Percentiles rank a stretch among this genome's conserved stretches.
Evolutionary conservation across 1,140 invertebrate genomes (phyloP).

Genomic region (Hycleus cichorii): DNA sequence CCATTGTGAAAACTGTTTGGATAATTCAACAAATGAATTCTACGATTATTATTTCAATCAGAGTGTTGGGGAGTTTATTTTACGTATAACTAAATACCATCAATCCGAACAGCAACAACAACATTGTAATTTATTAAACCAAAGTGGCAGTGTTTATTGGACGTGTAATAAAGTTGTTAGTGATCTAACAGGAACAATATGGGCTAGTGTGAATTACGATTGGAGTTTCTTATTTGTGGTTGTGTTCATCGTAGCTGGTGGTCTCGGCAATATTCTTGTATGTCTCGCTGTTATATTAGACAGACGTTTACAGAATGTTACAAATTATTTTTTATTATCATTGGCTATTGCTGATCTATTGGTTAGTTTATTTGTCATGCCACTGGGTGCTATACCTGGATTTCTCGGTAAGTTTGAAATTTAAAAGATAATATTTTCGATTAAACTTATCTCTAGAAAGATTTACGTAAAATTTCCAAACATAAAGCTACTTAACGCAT

Average conservation of each 20-base stretch:
- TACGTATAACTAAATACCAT: conserved; percentile 3
- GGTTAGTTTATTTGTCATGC: conserved; percentile 87
- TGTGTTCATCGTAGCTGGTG: conserved; percentile 77
- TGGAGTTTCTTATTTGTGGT: conserved; percentile 73
- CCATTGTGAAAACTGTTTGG: background rate
- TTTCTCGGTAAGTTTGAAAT: conserved; percentile 64
- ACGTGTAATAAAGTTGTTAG: conserved; percentile 19
- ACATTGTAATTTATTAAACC: conserved; percentile 22
- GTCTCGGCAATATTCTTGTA: conserved; percentile 86
- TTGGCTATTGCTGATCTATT: conserved; percentile 88
- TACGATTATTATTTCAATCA: background rate
- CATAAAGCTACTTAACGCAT: no score
- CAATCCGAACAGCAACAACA: background rate
- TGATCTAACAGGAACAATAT: conserved; percentile 13
- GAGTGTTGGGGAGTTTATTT: conserved; percentile 20
- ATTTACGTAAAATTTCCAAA: no score
- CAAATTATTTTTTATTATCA: conserved; percentile 91
- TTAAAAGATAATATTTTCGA: no score
- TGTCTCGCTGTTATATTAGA: conserved; percentile 83
- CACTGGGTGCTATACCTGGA: conserved; percentile 75
- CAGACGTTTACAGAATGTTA: conserved; percentile 81
- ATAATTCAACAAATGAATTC: background rate
- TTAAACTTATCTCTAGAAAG: no score
- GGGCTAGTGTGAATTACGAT: conserved; percentile 46
- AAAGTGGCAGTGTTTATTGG: conserved; percentile 22